Percentiles rank a stretch among this genome's conserved stretches.
phyloP scores from a whole-genome alignment of 2,888 invertebrate genomes.

The Aproaerema taeniolella region DNA sequence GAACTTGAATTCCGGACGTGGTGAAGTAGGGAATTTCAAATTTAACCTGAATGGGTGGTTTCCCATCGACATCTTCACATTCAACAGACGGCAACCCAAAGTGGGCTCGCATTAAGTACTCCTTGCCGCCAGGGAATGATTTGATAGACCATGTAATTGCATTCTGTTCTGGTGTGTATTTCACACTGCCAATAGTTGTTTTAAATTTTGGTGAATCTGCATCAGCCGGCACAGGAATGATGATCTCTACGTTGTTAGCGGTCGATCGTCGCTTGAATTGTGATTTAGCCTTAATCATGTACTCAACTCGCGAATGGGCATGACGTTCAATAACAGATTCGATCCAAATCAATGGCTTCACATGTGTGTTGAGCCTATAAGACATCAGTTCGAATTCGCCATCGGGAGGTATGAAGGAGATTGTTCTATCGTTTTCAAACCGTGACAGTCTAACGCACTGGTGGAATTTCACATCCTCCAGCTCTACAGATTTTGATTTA shows the following conservation, averaged over 20 bases:
- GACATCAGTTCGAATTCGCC: conserved; percentile 99
- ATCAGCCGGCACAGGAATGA: conserved; percentile 96
- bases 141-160: conserved; percentile 98
- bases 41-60: conserved; percentile 98
- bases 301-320: conserved; percentile 97
- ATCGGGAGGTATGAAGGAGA: conserved; percentile 99
- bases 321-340: conserved; percentile 99
- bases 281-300: conserved; percentile 99
- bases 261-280: conserved; percentile 98
- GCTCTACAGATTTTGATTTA: conserved; percentile 97
- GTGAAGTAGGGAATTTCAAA: conserved; percentile 99
- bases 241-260: conserved; percentile 98
- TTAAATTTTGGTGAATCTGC: conserved; percentile 99
- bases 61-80: conserved; percentile 95
- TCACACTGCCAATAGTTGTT: conserved; percentile 97
- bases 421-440: conserved; percentile 98
- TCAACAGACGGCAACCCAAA: conserved; percentile 98
- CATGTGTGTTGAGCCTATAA: conserved; percentile 96
- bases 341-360: conserved; percentile 98
- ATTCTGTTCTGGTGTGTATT: conserved; percentile 97
- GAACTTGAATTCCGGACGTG: conserved; percentile 98
- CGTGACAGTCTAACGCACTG: conserved; percentile 97
- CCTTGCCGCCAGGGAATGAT: conserved; percentile 98
- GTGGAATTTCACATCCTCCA: conserved; percentile 99
- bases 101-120: conserved; percentile 98